A percentile compares a stretch with the other conserved stretches of the same genome.
Conservation (phyloP, 2,797 vertebrate species). For the Notolabrus celidotus region DNA sequence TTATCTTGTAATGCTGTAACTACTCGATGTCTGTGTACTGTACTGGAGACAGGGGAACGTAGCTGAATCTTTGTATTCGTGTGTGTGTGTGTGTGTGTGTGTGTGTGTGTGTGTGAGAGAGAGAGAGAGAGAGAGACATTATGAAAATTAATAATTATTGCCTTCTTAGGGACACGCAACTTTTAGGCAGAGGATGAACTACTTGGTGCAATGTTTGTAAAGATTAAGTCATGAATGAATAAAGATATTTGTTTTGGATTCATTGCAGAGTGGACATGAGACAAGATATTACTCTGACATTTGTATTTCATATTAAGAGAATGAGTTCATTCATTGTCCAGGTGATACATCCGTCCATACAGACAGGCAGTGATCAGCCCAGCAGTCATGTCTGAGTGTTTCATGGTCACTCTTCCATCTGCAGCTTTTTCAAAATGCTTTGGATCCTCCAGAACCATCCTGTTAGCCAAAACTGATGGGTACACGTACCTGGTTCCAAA, state of each 20-base stretch:
- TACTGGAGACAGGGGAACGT: constrained; percentile 56
- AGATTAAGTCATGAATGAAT: constrained; percentile 67
- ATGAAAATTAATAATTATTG: constrained; percentile 51
- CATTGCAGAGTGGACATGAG: constrained; percentile 6
- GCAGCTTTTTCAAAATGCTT: constrained; percentile 81
- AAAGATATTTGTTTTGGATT: constrained; percentile 60
- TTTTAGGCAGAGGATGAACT: constrained; percentile 54
- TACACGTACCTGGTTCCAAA: constrained; percentile 90
- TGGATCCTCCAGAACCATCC: constrained; percentile 86
- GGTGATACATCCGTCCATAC: constrained; percentile 92
- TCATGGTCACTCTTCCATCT: constrained; percentile 82
- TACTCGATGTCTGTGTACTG: constrained; percentile 64
- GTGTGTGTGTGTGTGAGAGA: constrained; percentile 33
- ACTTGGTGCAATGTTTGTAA: constrained; percentile 76
- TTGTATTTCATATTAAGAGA: neutral
- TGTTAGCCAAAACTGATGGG: constrained; percentile 88
- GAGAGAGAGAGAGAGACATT: too few species aligned
- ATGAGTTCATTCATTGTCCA: constrained; percentile 73
- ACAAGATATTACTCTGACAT: neutral
- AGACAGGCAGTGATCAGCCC: constrained; percentile 92
- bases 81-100: constrained; percentile 18
- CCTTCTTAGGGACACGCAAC: constrained; percentile 71
- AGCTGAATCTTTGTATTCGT: constrained; percentile 45
- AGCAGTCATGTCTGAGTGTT: constrained; percentile 79
- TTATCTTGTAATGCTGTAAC: constrained; percentile 65